Base-by-base conservation (phyloP, 2,888 invertebrate species). In the Papilio protenor region DNA sequence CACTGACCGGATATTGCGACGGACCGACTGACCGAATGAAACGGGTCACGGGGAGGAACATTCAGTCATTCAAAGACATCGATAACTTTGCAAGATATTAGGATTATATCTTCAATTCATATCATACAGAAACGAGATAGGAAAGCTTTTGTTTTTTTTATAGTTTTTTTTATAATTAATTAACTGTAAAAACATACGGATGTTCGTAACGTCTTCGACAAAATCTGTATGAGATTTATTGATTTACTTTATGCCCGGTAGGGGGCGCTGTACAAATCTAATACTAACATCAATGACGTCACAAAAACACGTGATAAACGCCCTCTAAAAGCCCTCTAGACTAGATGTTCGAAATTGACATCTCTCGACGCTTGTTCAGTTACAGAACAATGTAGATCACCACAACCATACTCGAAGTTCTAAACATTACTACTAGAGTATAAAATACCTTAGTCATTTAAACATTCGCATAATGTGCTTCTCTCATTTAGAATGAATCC, bases 1-100 rank as follows among this genome's bases (percentile, higher is more conserved):
- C 84, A 84, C 79, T 83, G 84, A 82, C 85, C 86, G 84, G 86
- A 86, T 86, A 87, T 87, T 86, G 83, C 81, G 75, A 57, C 81
- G 81, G 82, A 81, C 81, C 83, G 82, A 79, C 82, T 83, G 83
- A 84, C 83, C 84, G 85, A 81, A 83, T 79, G 84, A 81, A 83
- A 81, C 82, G 81, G 84, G 85, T 84, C 83, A 83, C 81, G 81
- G 77, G 57, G 61, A 47, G 79, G 77, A 66, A 75, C 80, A 79
- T 81, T 82, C 83, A 80, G 79, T 84, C 82, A 81, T 80, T 81
- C 80, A 79, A 75, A 83, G 79, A 80, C 77, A 79, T 76, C 72
- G 74, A 77, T 71, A 52, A 70, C 33, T 47, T 59, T 45, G 52
- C 75, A 49, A 52, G 52, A 18, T 27, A 55, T 64, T 64, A 21